A percentile compares a stretch with the other conserved stretches of the same genome.
Evolutionary conservation across 2,888 invertebrate genomes (phyloP).

Genomic region (Lasioglossum vierecki): DNA sequence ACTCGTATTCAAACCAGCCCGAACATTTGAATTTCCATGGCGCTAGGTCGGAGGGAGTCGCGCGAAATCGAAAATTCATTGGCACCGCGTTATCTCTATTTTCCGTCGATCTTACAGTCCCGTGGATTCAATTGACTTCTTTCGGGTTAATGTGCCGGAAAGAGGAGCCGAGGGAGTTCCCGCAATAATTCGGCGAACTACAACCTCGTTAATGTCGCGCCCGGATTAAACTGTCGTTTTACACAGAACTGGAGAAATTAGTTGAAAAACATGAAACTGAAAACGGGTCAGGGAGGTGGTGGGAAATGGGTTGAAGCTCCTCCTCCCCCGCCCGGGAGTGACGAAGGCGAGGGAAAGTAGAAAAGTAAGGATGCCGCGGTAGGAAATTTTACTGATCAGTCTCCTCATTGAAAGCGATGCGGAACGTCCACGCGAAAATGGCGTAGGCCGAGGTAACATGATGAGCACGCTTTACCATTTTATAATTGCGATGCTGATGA

Average conservation of each 20-base stretch:
- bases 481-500: slow-evolving; percentile 66
- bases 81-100: slow-evolving; percentile 5
- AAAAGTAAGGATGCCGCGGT: slow-evolving; percentile 35
- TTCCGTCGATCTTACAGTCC: not conserved
- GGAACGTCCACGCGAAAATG: slow-evolving; percentile 39
- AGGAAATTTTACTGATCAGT: slow-evolving; percentile 60
- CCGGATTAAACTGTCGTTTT: slow-evolving; percentile 3
- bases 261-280: not conserved
- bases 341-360: slow-evolving; percentile 4
- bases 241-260: slow-evolving; percentile 21
- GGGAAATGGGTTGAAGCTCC: too few relatives aligned
- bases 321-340: too few relatives aligned
- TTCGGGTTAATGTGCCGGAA: slow-evolving; percentile 12
- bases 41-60: not conserved
- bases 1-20: not conserved
- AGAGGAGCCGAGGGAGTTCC: slow-evolving; percentile 10
- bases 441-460: slow-evolving; percentile 48
- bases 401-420: slow-evolving; percentile 43
- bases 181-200: slow-evolving; percentile 11
- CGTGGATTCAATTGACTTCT: slow-evolving; percentile 24
- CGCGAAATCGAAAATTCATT: not conserved
- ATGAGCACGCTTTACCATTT: slow-evolving; percentile 60
- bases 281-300: not conserved
- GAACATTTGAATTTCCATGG: not conserved
- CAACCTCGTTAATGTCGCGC: slow-evolving; percentile 22